Conservation (phyloP, 2,113 vertebrate genomes). For the Semicossyphus pulcher region DNA sequence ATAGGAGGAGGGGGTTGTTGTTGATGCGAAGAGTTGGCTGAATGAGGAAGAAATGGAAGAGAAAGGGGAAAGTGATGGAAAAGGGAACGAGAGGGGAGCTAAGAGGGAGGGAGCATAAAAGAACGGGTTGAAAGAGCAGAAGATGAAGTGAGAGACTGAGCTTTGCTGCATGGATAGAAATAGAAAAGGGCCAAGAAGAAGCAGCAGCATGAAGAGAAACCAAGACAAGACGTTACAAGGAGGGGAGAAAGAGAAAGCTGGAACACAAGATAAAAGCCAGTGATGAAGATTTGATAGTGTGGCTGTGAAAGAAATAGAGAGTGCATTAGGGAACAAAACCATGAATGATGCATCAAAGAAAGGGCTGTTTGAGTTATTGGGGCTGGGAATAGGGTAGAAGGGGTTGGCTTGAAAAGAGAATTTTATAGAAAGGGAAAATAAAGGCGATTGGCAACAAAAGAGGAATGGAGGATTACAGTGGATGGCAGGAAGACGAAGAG, state of each 20-base stretch:
- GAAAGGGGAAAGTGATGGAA: slow-evolving; percentile 52
- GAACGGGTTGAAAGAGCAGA: slow-evolving; percentile 58
- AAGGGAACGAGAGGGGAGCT: slow-evolving; percentile 41
- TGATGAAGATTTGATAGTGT: slow-evolving; percentile 78
- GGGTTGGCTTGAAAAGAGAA: slow-evolving; percentile 55
- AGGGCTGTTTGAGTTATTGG: slow-evolving; percentile 61
- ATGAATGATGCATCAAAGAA: slow-evolving; percentile 80
- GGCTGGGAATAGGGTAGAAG: slow-evolving; percentile 20
- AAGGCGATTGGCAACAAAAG: slow-evolving; percentile 51
- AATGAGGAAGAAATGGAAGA: slow-evolving; percentile 28
- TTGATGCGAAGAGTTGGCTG: slow-evolving; percentile 7
- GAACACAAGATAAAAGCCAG: slow-evolving; percentile 70
- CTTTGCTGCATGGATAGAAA: slow-evolving; percentile 53
- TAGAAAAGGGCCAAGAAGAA: slow-evolving; percentile 43
- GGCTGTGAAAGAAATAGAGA: slow-evolving; percentile 69
- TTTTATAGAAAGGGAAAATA: slow-evolving; percentile 43
- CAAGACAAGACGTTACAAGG: slow-evolving; percentile 48
- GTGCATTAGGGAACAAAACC: slow-evolving; percentile 79
- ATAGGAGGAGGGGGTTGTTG: background rate
- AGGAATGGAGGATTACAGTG: slow-evolving; percentile 36
- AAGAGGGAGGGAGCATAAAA: slow-evolving; percentile 37
- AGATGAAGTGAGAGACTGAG: slow-evolving; percentile 43
- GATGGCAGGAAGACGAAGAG: slow-evolving; percentile 29
- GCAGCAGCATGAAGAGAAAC: slow-evolving; percentile 37
- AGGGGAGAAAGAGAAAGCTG: slow-evolving; percentile 22